Percentiles rank a stretch among this genome's conserved stretches.
phyloP scores from a whole-genome alignment of 2,888 invertebrate species.

The Harpalus rubripes region DNA sequence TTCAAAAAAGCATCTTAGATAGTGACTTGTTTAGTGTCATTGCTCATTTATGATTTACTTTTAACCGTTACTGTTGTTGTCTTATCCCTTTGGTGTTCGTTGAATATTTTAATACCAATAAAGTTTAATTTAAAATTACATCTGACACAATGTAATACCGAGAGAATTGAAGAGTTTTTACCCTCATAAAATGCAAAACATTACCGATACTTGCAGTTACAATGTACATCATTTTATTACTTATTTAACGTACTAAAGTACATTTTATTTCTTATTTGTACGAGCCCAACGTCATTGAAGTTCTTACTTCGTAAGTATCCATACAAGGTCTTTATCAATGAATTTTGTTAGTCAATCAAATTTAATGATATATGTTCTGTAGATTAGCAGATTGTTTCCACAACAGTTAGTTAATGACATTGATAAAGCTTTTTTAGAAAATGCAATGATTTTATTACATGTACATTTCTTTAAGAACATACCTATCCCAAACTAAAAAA shows the following conservation, averaged over 20 bases:
- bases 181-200: background rate
- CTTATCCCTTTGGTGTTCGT: background rate
- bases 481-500: too few species aligned
- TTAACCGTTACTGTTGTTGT: background rate
- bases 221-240: background rate
- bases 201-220: background rate
- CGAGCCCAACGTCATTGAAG: too few species aligned
- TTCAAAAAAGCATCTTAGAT: background rate
- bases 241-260: background rate
- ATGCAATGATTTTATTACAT: too few species aligned
- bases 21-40: background rate
- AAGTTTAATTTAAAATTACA: background rate
- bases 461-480: too few species aligned
- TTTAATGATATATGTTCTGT: too few species aligned
- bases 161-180: background rate
- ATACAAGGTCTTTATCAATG: too few species aligned
- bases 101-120: background rate
- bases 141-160: background rate
- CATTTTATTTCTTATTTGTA: background rate
- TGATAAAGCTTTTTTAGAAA: too few species aligned
- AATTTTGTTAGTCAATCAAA: too few species aligned
- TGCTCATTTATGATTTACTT: too few species aligned
- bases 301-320: too few species aligned
- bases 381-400: too few species aligned
- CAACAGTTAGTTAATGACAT: too few species aligned